Conservation (phyloP, 2,797 vertebrate genomes). For the Sitta carolinensis region DNA sequence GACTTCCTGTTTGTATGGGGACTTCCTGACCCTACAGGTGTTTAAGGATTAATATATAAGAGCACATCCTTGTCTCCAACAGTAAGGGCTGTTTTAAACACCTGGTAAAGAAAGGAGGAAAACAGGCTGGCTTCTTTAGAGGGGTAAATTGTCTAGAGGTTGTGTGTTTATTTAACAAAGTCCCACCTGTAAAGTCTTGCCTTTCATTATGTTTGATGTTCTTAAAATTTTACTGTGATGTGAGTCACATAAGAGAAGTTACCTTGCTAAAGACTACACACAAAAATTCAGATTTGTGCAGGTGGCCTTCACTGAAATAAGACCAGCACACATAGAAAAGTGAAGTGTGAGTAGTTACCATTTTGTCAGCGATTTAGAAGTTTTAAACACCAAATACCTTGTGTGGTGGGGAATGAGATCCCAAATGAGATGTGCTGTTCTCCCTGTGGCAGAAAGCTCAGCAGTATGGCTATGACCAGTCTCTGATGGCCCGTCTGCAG, state of each 20-base stretch:
- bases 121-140: not conserved
- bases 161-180: not conserved
- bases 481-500: constrained; percentile 83
- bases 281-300: not conserved
- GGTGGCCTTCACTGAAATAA: not conserved
- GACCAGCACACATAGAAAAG: not conserved
- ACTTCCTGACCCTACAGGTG: not conserved
- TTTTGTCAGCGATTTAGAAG: not conserved
- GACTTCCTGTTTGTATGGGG: not conserved
- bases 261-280: not conserved
- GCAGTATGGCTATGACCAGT: constrained; percentile 82
- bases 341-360: not conserved
- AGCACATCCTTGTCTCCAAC: not conserved
- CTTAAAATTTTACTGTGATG: not conserved
- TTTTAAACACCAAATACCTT: not conserved
- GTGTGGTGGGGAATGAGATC: not conserved
- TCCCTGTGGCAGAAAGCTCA: constrained; percentile 78
- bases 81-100: not conserved
- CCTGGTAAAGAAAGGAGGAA: not conserved
- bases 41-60: not conserved
- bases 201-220: not conserved
- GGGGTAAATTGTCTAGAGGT: not conserved
- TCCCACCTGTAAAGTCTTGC: not conserved
- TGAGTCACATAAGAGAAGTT: not conserved
- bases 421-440: not conserved